These are phyloP conservation scores for Exephanes ischioxanthus DNA, from an alignment of 2,888 invertebrate genomes.

Conservation along the genomic window DNA sequence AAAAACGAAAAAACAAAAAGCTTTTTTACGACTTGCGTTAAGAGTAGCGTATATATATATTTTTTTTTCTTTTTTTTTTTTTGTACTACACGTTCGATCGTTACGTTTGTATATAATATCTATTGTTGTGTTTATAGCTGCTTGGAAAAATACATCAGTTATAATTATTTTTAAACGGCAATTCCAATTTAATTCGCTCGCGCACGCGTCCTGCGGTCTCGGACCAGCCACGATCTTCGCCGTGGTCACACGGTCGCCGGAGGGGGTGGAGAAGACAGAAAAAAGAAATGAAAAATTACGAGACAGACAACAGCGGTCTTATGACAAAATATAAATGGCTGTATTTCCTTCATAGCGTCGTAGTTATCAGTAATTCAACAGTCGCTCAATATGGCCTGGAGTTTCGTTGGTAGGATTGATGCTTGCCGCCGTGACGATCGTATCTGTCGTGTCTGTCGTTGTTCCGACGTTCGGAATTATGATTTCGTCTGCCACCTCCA, in stretches of 20 bases:
- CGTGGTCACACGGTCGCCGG: not conserved
- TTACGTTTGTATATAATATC: constrained; percentile 80
- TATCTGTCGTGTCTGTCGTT: constrained; percentile 69
- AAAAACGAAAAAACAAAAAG: constrained; percentile 60
- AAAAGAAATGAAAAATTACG: constrained; percentile 3
- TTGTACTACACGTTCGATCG: constrained; percentile 77
- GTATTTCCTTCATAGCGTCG: constrained; percentile 32
- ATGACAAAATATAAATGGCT: constrained; percentile 59
- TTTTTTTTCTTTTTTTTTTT: constrained; percentile 60
- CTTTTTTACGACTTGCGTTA: constrained; percentile 76
- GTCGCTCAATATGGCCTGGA: constrained; percentile 66
- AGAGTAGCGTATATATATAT: constrained; percentile 71
- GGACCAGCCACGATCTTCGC: not conserved
- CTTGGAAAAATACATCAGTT: constrained; percentile 77
- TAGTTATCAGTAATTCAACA: not conserved
- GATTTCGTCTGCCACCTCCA: constrained; percentile 70
- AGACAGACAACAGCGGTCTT: not conserved
- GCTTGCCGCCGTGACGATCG: constrained; percentile 68
- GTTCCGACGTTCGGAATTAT: constrained; percentile 68
- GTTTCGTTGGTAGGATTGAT: constrained; percentile 64
- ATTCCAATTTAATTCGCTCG: constrained; percentile 46
- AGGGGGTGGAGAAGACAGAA: not conserved
- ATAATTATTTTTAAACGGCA: constrained; percentile 77
- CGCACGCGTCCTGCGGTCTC: too few relatives aligned
- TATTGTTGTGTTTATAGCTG: constrained; percentile 77